These are phyloP conservation scores for Drosophila ananassae DNA, from an alignment of 1,140 invertebrate genomes.

Conservation along the genomic window DNA sequence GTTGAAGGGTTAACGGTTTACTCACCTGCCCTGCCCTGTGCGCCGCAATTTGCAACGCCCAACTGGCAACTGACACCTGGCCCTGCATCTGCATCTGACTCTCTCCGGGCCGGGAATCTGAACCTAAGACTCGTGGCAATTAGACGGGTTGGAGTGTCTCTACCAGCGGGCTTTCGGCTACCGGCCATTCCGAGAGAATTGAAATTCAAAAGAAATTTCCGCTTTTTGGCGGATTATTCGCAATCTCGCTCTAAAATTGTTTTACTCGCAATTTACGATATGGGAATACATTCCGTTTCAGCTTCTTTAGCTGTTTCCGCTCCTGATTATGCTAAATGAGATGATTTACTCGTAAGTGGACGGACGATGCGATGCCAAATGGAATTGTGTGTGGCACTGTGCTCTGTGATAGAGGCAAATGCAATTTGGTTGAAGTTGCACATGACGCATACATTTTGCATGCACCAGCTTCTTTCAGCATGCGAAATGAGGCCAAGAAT, in stretches of 20 bases:
- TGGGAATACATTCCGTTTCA: background rate
- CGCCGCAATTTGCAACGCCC: slow-evolving; percentile 52
- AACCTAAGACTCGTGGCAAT: slow-evolving; percentile 12
- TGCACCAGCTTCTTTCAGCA: slow-evolving; percentile 16
- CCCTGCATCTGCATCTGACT: slow-evolving; percentile 24
- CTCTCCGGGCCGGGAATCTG: slow-evolving; percentile 6
- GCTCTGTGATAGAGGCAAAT: slow-evolving; percentile 22
- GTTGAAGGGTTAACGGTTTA: slow-evolving; percentile 54
- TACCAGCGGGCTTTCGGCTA: slow-evolving; percentile 11
- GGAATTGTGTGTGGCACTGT: slow-evolving; percentile 9
- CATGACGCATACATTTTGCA: slow-evolving; percentile 16
- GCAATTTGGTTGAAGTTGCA: slow-evolving; percentile 24
- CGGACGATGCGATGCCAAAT: slow-evolving; percentile 10
- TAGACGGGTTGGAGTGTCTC: slow-evolving; percentile 12
- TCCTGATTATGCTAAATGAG: slow-evolving; percentile 46
- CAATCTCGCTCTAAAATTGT: slow-evolving; percentile 46
- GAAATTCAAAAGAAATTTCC: slow-evolving; percentile 54
- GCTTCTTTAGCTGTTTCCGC: slow-evolving; percentile 12
- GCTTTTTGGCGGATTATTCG: slow-evolving; percentile 39
- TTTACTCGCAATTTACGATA: slow-evolving; percentile 38
- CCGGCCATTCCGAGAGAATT: slow-evolving; percentile 31
- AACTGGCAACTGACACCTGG: slow-evolving; percentile 39
- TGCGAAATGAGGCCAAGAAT: slow-evolving; percentile 22
- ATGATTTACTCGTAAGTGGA: slow-evolving; percentile 18
- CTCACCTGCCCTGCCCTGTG: slow-evolving; percentile 41